Conservation (phyloP, 1,140 invertebrate genomes). For the Condylostylus longicornis region DNA sequence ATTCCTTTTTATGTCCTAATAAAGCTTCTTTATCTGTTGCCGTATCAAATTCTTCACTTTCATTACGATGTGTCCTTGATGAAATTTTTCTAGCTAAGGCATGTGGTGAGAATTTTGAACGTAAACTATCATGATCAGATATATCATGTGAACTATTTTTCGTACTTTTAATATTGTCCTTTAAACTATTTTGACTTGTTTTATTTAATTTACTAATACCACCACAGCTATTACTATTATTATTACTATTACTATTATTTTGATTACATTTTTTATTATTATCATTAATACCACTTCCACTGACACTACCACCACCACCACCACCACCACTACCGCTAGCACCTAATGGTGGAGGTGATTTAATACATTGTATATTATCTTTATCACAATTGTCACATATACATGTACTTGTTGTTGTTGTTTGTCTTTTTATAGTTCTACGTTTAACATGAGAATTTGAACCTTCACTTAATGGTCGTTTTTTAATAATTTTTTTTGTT, state of each 20-base stretch:
- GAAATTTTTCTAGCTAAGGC: too few relatives aligned
- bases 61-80: too few relatives aligned
- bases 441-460: neutral
- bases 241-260: neutral
- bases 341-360: neutral
- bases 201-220: neutral
- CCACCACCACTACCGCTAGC: too few relatives aligned
- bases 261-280: neutral
- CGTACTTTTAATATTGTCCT: conserved; percentile 1
- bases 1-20: too few relatives aligned
- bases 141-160: neutral
- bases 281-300: too few relatives aligned
- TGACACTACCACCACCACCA: neutral
- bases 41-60: too few relatives aligned
- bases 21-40: too few relatives aligned
- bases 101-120: conserved; percentile 10
- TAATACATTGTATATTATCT: conserved; percentile 1
- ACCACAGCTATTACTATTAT: neutral
- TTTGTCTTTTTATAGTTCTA: neutral
- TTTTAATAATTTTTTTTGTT: too few relatives aligned
- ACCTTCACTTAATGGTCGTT: too few relatives aligned
- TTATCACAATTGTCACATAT: conserved; percentile 1
- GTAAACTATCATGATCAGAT: neutral
- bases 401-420: neutral
- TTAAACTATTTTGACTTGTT: neutral